A percentile compares a stretch with the other conserved stretches of the same genome.
These are phyloP conservation scores for Acleris emargana DNA, from an alignment of 2,888 invertebrate genomes.

Conservation along the genomic window DNA sequence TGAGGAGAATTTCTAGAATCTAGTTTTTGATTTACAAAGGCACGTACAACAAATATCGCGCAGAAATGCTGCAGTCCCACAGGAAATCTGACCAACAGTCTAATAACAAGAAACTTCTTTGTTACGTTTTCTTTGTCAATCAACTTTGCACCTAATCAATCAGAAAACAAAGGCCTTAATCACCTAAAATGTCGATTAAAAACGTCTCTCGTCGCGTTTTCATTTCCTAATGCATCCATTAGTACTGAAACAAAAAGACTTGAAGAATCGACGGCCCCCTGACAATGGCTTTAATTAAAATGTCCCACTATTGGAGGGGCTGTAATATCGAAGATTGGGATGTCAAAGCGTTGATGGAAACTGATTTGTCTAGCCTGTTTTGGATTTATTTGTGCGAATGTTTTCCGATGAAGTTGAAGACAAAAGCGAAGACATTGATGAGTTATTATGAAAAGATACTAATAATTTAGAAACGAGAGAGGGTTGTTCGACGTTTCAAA, in stretches of 20 bases:
- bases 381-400: slow-evolving; percentile 10
- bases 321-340: slow-evolving; percentile 41
- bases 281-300: slow-evolving; percentile 79
- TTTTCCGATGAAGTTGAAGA: neutral
- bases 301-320: slow-evolving; percentile 67
- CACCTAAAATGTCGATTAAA: slow-evolving; percentile 42
- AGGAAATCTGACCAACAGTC: too few relatives aligned
- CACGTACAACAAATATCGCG: neutral
- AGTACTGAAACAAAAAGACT: slow-evolving; percentile 59
- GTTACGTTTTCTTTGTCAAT: neutral
- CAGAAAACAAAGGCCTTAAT: slow-evolving; percentile 39
- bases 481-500: too few relatives aligned
- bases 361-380: slow-evolving; percentile 13
- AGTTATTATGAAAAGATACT: too few relatives aligned
- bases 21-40: neutral
- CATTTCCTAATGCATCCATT: slow-evolving; percentile 69
- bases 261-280: slow-evolving; percentile 63
- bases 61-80: too few relatives aligned
- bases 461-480: too few relatives aligned
- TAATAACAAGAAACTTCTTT: too few relatives aligned
- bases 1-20: too few relatives aligned
- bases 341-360: slow-evolving; percentile 34
- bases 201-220: slow-evolving; percentile 36
- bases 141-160: slow-evolving; percentile 32
- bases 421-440: too few relatives aligned